Evolutionary conservation across 1,140 invertebrate species (phyloP).

Genomic region (Drosophila serrata): DNA sequence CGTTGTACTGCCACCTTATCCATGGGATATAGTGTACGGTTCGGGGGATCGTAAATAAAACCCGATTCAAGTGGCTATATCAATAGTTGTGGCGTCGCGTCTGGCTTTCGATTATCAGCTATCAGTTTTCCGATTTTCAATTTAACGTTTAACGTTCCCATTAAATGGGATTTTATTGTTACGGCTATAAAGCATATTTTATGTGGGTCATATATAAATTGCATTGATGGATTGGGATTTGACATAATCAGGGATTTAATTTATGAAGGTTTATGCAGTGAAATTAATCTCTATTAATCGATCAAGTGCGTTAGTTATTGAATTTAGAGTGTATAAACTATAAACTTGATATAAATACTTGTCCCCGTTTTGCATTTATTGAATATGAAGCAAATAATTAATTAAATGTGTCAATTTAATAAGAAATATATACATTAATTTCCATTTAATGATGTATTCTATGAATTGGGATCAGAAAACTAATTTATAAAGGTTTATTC

Average conservation of each 20-base stretch:
- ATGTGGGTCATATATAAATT: slow-evolving; percentile 38
- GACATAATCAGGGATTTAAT: slow-evolving; percentile 34
- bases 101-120: slow-evolving; percentile 36
- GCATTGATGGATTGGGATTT: slow-evolving; percentile 44
- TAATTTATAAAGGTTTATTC: too few relatives aligned
- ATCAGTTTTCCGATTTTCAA: slow-evolving; percentile 37
- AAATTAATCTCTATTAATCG: background rate
- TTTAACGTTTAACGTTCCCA: background rate
- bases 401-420: background rate
- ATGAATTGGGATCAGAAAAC: too few relatives aligned
- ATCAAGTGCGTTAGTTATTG: background rate
- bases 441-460: too few relatives aligned
- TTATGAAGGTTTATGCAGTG: slow-evolving; percentile 11
- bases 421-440: too few relatives aligned
- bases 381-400: background rate
- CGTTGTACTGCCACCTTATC: slow-evolving; percentile 26
- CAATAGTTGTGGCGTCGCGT: slow-evolving; percentile 39
- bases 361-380: background rate
- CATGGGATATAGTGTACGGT: slow-evolving; percentile 15
- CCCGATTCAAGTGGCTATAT: slow-evolving; percentile 31
- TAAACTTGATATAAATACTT: background rate
- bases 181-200: slow-evolving; percentile 38
- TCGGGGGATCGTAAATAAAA: slow-evolving; percentile 62
- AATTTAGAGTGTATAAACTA: too few relatives aligned
- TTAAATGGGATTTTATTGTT: slow-evolving; percentile 8